These are phyloP conservation scores for Clanis bilineata DNA, from an alignment of 2,888 invertebrate genomes.

Conservation along the genomic window DNA sequence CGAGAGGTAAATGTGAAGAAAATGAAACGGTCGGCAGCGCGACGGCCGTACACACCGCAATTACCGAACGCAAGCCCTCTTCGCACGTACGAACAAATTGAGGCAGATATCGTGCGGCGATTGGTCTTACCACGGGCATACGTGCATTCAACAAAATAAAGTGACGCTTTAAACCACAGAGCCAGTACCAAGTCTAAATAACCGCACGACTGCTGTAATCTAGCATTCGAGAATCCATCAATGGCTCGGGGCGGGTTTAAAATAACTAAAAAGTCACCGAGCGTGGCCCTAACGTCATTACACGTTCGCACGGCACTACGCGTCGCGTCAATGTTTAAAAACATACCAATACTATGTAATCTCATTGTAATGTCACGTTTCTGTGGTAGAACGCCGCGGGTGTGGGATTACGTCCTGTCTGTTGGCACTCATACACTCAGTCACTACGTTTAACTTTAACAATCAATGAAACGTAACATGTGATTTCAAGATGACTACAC, in stretches of 20 bases:
- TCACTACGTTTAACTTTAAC: neutral
- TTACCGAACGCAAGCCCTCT: constrained; percentile 67
- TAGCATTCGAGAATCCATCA: neutral
- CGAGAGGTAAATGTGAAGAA: constrained; percentile 42
- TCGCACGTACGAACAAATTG: constrained; percentile 78
- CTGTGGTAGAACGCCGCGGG: neutral
- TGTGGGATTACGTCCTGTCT: neutral
- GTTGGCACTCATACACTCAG: constrained; percentile 1
- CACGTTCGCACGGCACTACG: neutral
- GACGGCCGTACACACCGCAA: constrained; percentile 37
- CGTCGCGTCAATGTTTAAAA: neutral
- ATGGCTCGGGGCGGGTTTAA: neutral
- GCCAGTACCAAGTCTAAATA: neutral
- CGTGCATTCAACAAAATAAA: constrained; percentile 2
- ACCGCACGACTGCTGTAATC: constrained; percentile 1
- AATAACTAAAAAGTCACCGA: neutral
- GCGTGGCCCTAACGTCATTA: neutral
- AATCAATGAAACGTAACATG: constrained; percentile 10
- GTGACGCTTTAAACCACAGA: neutral
- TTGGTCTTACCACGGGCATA: constrained; percentile 19
- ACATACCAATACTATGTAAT: constrained; percentile 4
- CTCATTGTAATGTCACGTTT: constrained; percentile 11
- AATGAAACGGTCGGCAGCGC: constrained; percentile 52
- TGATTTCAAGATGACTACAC: constrained; percentile 2
- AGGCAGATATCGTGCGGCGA: constrained; percentile 46